Conservation (phyloP, 92 coral and sea anemone genomes). For the Ricordea florida region DNA sequence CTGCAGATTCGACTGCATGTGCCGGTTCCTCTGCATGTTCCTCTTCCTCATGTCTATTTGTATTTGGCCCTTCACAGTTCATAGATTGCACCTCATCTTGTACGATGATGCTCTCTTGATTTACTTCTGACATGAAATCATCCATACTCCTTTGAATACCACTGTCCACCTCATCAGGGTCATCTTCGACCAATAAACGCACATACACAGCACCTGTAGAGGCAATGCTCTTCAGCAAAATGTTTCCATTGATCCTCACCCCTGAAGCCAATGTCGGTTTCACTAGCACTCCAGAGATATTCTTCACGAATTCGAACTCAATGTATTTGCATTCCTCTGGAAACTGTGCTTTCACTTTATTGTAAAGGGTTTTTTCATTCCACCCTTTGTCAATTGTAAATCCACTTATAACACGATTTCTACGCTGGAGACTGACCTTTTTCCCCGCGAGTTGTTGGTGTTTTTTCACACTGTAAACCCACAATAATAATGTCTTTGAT, state of each 20-base stretch:
- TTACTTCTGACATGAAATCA: neutral
- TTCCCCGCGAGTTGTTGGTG: constrained; percentile 23
- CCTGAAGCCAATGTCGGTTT: constrained; percentile 49
- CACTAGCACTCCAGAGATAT: constrained; percentile 47
- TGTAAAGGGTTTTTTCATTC: constrained; percentile 27
- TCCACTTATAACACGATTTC: constrained; percentile 42
- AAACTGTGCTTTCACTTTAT: constrained; percentile 60
- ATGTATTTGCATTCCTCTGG: constrained; percentile 62
- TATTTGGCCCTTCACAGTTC: neutral
- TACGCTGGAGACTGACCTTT: constrained; percentile 30
- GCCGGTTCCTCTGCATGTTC: neutral
- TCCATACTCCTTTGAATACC: neutral
- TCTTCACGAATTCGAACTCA: constrained; percentile 67
- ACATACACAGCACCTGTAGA: constrained; percentile 30
- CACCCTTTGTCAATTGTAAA: constrained; percentile 43
- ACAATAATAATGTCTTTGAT: constrained; percentile 45
- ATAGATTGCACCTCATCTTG: neutral
- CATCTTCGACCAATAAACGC: constrained; percentile 22
- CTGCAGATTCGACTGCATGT: neutral
- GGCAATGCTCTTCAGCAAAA: constrained; percentile 38
- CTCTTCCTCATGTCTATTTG: neutral
- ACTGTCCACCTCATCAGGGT: neutral
- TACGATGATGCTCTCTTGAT: too few species aligned
- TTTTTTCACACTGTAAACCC: constrained; percentile 47
- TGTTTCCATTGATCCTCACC: constrained; percentile 48